Percentiles rank a stretch among this genome's conserved stretches.
These are phyloP conservation scores for Deroptyus accipitrinus DNA, from an alignment of 2,113 vertebrate genomes.

Conservation along the genomic window DNA sequence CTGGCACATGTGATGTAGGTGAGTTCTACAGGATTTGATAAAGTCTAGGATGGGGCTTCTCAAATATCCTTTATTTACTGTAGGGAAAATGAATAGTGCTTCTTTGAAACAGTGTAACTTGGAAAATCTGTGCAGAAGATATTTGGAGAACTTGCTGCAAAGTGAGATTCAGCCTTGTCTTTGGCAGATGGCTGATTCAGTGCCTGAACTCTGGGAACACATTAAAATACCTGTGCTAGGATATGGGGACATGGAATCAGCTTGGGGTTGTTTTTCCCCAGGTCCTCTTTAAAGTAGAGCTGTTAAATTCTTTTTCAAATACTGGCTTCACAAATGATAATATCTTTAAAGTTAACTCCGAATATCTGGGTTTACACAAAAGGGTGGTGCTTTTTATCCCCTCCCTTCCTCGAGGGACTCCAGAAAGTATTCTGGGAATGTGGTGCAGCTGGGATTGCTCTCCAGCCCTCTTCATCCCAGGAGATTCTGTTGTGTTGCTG, in stretches of 20 bases:
- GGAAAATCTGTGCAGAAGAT: not conserved
- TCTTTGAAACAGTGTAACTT: not conserved
- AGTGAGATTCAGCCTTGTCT: not conserved
- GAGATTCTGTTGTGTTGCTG: not conserved
- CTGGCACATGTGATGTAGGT: conserved; percentile 81
- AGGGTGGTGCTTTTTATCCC: not conserved
- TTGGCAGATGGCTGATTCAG: not conserved
- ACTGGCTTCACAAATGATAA: not conserved
- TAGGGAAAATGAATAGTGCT: not conserved
- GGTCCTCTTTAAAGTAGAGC: not conserved
- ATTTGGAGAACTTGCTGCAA: not conserved
- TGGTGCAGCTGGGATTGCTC: not conserved
- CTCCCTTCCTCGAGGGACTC: not conserved
- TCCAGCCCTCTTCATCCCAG: not conserved
- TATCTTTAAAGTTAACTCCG: not conserved
- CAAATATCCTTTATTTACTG: not conserved
- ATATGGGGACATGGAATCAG: not conserved
- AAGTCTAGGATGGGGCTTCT: not conserved
- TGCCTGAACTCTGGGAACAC: not conserved
- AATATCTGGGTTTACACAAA: not conserved
- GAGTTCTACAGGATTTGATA: conserved; percentile 1
- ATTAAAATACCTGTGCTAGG: not conserved
- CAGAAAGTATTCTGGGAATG: not conserved
- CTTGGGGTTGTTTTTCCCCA: not conserved
- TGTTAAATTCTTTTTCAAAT: not conserved